A percentile compares a stretch with the other conserved stretches of the same genome.
phyloP scores from a whole-genome alignment of 2,888 invertebrate species.

The Hydrotaea diabolus region DNA sequence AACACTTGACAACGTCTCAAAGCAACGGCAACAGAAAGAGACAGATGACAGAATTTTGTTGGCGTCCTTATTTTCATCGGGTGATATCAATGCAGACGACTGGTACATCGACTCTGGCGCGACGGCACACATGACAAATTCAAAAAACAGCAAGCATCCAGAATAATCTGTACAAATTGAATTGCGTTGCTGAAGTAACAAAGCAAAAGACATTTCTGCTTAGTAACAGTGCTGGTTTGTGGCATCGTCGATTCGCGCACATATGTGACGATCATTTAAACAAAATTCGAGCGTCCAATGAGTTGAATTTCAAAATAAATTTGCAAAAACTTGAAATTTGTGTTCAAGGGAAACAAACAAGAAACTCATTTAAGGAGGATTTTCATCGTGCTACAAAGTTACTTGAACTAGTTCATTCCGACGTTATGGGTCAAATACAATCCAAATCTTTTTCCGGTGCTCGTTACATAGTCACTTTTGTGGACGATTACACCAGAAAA shows the following conservation, averaged over 20 bases:
- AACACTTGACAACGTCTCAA: constrained; percentile 7
- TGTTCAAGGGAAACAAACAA: constrained; percentile 70
- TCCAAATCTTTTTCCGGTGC: constrained; percentile 74
- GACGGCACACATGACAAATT: constrained; percentile 49
- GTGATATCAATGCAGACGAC: too few relatives aligned
- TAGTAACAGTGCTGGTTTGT: constrained; percentile 49
- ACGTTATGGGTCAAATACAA: constrained; percentile 77
- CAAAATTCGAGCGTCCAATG: constrained; percentile 10
- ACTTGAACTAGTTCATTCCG: constrained; percentile 75
- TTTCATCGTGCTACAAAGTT: constrained; percentile 65
- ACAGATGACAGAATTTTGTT: constrained; percentile 29
- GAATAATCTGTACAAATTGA: constrained; percentile 51
- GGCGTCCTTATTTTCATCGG: constrained; percentile 17
- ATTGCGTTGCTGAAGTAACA: constrained; percentile 25
- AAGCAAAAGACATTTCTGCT: constrained; percentile 8
- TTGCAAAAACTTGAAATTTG: constrained; percentile 66
- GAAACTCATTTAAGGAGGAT: constrained; percentile 63
- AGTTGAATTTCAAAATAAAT: constrained; percentile 42
- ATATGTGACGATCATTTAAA: constrained; percentile 59
- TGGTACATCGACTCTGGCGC: constrained; percentile 57
- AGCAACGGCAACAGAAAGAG: constrained; percentile 26
- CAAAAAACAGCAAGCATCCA: constrained; percentile 13
- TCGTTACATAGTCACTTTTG: constrained; percentile 75
- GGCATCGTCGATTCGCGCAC: constrained; percentile 68
- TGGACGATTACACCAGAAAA: constrained; percentile 74